Percentiles rank a stretch among this genome's conserved stretches.
Conservation (phyloP, 1,140 invertebrate genomes). For the Bombus picipes region DNA sequence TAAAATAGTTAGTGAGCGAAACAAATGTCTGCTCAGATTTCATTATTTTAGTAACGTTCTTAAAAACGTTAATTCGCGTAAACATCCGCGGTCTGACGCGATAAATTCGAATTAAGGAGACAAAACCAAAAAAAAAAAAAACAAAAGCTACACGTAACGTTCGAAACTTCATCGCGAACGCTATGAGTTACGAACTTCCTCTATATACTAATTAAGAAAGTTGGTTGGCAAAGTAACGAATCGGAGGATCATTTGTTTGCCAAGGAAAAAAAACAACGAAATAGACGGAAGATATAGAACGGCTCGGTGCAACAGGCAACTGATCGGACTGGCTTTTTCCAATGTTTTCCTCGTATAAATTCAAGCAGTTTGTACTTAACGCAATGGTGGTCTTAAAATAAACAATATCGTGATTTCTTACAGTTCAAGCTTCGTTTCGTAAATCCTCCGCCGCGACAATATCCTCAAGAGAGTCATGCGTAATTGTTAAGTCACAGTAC, state of each 20-base stretch:
- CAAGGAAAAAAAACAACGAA: neutral
- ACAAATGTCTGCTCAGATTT: neutral
- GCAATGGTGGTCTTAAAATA: slow-evolving; percentile 18
- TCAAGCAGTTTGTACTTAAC: slow-evolving; percentile 12
- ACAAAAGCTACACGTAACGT: too few relatives aligned
- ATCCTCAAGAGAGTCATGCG: slow-evolving; percentile 1
- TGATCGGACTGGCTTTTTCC: neutral
- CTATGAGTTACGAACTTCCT: slow-evolving; percentile 1
- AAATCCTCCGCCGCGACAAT: neutral
- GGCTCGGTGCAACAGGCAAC: slow-evolving; percentile 37
- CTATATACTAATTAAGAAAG: slow-evolving; percentile 22
- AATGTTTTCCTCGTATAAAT: slow-evolving; percentile 8
- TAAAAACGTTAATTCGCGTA: neutral
- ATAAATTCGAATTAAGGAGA: neutral
- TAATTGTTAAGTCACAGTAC: slow-evolving; percentile 38
- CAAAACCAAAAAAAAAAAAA: neutral
- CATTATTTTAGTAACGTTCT: neutral
- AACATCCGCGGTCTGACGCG: neutral
- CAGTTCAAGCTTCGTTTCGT: neutral
- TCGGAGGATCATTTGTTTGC: slow-evolving; percentile 5
- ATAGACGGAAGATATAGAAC: neutral
- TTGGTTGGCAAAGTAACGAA: neutral
- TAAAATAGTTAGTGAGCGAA: neutral
- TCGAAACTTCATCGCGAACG: neutral
- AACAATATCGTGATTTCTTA: slow-evolving; percentile 24